phyloP scores from a whole-genome alignment of 2,797 vertebrate species.

The Thripadectes ignobilis region DNA sequence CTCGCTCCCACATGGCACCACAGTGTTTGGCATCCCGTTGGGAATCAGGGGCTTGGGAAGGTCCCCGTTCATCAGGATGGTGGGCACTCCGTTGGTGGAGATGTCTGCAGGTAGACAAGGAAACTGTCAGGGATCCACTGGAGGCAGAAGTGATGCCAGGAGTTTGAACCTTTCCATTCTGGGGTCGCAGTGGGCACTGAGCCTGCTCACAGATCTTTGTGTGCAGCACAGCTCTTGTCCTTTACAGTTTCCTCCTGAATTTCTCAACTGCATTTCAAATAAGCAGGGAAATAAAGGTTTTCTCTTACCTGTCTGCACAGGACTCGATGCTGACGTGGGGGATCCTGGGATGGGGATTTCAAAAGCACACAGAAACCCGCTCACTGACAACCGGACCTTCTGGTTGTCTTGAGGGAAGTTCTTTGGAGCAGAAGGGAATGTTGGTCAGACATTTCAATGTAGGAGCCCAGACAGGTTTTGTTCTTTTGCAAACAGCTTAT shows the following conservation, averaged over 20 bases:
- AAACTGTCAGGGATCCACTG: neutral
- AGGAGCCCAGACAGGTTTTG: fast-evolving
- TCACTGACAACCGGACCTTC: slow-evolving; percentile 93
- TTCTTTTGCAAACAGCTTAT: neutral
- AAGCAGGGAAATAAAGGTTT: neutral
- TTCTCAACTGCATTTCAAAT: neutral
- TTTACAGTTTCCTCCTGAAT: neutral
- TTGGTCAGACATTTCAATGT: neutral
- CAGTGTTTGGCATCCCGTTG: slow-evolving; percentile 87
- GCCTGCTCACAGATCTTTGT: neutral
- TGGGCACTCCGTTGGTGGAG: slow-evolving; percentile 78
- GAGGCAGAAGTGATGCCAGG: fast-evolving
- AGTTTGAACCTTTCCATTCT: fast-evolving
- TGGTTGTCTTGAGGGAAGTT: slow-evolving; percentile 98
- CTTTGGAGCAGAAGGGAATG: slow-evolving; percentile 66
- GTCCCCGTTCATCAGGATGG: slow-evolving; percentile 79
- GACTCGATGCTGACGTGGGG: slow-evolving; percentile 85
- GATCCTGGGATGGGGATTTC: slow-evolving; percentile 94
- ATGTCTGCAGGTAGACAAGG: slow-evolving; percentile 67
- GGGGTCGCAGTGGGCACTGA: neutral
- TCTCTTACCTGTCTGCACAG: slow-evolving; percentile 85
- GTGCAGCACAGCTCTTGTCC: neutral
- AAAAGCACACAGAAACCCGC: slow-evolving; percentile 93
- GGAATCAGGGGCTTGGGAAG: slow-evolving; percentile 82
- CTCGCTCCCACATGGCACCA: slow-evolving; percentile 82